These are phyloP conservation scores for Bombylius discolor DNA, from an alignment of 2,888 invertebrate genomes.

Conservation along the genomic window DNA sequence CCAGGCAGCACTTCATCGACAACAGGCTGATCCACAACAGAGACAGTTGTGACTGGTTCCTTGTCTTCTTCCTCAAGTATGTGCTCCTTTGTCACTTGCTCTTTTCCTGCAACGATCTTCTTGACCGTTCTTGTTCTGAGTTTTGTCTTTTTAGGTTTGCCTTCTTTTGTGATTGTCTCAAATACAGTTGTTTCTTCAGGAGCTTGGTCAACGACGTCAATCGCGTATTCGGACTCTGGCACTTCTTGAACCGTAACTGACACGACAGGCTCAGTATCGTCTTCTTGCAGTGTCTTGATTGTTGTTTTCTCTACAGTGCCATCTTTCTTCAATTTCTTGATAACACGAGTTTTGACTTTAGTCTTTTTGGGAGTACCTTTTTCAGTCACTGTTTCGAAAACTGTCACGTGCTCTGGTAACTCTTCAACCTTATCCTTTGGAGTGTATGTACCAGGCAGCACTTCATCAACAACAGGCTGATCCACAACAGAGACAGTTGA, in stretches of 20 bases:
- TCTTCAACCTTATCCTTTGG: conserved; percentile 2
- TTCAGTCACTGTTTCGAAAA: conserved; percentile 15
- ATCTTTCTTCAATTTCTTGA: conserved; percentile 15
- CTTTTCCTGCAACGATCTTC: conserved; percentile 20
- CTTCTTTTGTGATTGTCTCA: conserved; percentile 9
- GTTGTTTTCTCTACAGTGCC: conserved; percentile 31
- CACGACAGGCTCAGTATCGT: conserved; percentile 26
- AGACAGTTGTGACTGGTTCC: conserved; percentile 24
- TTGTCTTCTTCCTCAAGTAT: conserved; percentile 25
- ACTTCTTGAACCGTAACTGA: conserved; percentile 26
- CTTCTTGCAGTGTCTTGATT: conserved; percentile 30
- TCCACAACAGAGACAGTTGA: conserved; percentile 20
- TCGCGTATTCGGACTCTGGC: conserved; percentile 12
- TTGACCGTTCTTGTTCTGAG: conserved; percentile 23
- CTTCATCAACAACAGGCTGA: not conserved
- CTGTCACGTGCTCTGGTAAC: conserved; percentile 21
- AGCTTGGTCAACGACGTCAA: conserved; percentile 4
- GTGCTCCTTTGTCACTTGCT: conserved; percentile 22
- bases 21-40: conserved; percentile 11
- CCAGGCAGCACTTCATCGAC: not conserved
- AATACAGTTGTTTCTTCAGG: conserved; percentile 9
- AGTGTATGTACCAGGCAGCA: not conserved
- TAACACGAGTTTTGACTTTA: conserved; percentile 18
- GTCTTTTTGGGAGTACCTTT: conserved; percentile 28
- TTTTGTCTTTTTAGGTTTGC: conserved; percentile 21